Conservation (phyloP, 2,113 vertebrate genomes). For the Melanerpes formicivorus region DNA sequence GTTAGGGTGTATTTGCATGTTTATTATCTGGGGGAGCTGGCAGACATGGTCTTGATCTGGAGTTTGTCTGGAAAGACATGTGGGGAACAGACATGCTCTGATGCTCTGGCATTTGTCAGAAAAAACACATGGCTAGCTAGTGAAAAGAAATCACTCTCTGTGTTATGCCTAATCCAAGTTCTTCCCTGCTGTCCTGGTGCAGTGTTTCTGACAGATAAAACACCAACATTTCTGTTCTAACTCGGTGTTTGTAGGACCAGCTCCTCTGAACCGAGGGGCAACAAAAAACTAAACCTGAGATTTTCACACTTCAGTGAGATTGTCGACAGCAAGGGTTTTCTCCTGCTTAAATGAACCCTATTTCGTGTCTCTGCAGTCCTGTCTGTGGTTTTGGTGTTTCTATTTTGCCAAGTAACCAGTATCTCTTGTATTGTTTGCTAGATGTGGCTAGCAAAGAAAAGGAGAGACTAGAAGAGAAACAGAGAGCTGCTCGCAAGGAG, state of each 20-base stretch:
- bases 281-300: background rate
- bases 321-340: background rate
- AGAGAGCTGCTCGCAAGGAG: constrained; percentile 89
- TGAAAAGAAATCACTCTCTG: background rate
- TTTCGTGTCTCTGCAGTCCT: background rate
- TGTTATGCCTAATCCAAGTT: background rate
- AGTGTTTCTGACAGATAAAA: background rate
- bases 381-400: background rate
- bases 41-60: background rate
- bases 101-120: background rate
- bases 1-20: background rate
- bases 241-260: background rate
- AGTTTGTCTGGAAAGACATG: background rate
- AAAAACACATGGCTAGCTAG: background rate
- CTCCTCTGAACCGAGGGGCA: background rate
- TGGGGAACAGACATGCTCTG: background rate
- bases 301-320: background rate
- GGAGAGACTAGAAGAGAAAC: constrained; percentile 94
- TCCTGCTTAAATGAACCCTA: background rate
- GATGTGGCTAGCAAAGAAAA: constrained; percentile 93
- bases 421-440: constrained; percentile 58
- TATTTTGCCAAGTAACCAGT: background rate
- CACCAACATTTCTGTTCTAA: background rate
- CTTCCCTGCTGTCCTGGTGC: background rate
- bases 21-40: background rate